Base-by-base conservation (phyloP, 2,113 vertebrate genomes). In the Cinclus mexicanus region DNA sequence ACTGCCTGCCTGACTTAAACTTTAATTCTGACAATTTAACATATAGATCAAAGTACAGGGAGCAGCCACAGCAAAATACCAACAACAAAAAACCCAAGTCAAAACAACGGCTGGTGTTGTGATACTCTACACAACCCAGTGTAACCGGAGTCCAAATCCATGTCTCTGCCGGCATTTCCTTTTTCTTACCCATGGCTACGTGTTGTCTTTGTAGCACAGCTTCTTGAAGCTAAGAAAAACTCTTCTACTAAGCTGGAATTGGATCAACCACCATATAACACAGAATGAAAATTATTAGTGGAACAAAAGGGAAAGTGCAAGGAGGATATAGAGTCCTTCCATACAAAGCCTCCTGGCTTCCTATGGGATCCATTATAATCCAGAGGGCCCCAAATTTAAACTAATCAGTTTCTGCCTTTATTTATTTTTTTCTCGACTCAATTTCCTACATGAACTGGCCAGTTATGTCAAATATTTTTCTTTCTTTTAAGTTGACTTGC, bases 391-490 rank as follows among this genome's bases (percentile, higher is more conserved):
- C 81, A 86, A 64, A 79, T 91, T 89, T 81, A 92, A 93, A 89
- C 83, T 83, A 72, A 94, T 82, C 39, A 1, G 1, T 81, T 95
- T 93, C 90, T 91, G 92, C 49, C 75, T 92, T 70, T 94, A 68
- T 94, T 96, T 97, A 79, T 94, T 94, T 96, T 89, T 89, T 84
- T 63, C 81, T 82, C 8, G 1, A 91, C 67, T 95, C 83, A 90
- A 89, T 93, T 93, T 95, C 91, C 87, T 96, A 90, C 76, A 94
- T 91, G 77, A 92, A 91, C 94, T 93, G 75, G 78, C 46, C 37
- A 57, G 88, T 96, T 96, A 80, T 86, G 86, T 87, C 90, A 96
- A 93, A 78, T 94, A 83, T 97, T 93, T 95, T 93, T 75, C 77
- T 90, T 94, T 93, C 94, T 90, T 96, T 95, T 68, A 92, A 90